Conservation (phyloP, 2,797 vertebrate genomes). For the Garrulus glandarius region DNA sequence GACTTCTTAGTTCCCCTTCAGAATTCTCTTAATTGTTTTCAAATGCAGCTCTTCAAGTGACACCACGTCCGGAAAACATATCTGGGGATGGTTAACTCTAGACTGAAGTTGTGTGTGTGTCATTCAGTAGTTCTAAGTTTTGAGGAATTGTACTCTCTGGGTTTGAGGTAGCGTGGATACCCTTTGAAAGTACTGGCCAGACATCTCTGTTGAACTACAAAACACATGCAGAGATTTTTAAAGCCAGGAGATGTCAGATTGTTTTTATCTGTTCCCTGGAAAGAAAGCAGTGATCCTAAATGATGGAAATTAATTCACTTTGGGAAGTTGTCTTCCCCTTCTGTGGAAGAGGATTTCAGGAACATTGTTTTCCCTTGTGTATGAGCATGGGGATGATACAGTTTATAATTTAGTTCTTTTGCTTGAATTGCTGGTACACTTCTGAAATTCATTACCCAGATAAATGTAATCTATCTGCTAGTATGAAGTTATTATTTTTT, state of each 20-base stretch:
- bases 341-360: background rate
- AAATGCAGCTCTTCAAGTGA: background rate
- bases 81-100: background rate
- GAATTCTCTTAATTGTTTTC: background rate
- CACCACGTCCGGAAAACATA: background rate
- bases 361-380: background rate
- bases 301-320: background rate
- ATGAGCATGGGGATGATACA: fast-evolving
- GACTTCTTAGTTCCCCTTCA: background rate
- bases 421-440: background rate
- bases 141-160: background rate
- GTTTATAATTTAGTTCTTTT: background rate
- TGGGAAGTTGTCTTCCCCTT: background rate
- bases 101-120: background rate
- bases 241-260: fast-evolving
- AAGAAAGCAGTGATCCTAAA: background rate
- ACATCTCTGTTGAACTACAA: background rate
- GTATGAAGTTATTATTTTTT: background rate
- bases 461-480: background rate
- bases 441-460: background rate
- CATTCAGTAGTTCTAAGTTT: background rate
- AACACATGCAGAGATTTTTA: background rate
- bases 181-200: background rate
- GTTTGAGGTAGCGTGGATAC: background rate
- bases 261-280: background rate